A percentile compares a stretch with the other conserved stretches of the same genome.
Evolutionary conservation across 2,113 vertebrate genomes (phyloP).

Genomic region (Cromileptes altivelis): DNA sequence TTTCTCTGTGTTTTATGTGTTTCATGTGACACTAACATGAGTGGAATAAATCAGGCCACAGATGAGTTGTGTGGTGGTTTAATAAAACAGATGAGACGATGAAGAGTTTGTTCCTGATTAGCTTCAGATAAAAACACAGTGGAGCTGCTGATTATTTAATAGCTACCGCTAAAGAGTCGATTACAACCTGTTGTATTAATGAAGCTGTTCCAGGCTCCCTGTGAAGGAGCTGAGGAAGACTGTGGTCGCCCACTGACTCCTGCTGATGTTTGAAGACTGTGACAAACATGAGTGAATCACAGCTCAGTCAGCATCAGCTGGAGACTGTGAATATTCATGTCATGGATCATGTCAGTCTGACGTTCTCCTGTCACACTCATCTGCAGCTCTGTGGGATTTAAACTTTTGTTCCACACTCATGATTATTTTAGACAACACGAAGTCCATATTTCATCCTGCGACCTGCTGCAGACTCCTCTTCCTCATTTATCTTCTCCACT

Average conservation of each 20-base stretch:
- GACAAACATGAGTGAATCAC: not conserved
- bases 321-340: constrained; percentile 20
- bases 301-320: not conserved
- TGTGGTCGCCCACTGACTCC: not conserved
- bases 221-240: not conserved
- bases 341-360: no score
- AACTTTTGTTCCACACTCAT: no score
- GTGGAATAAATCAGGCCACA: no score
- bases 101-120: constrained; percentile 2
- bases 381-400: no score
- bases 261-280: not conserved
- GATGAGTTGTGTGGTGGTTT: no score
- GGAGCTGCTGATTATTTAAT: not conserved
- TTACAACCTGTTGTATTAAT: constrained; percentile 11
- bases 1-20: not conserved
- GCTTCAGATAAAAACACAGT: not conserved
- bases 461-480: not conserved
- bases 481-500: no score
- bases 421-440: not conserved
- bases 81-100: no score
- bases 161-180: not conserved
- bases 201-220: not conserved
- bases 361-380: no score
- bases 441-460: not conserved
- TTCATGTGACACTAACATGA: no score